These are phyloP conservation scores for Danio albolineatus DNA, from an alignment of 2,797 vertebrate species.

Conservation along the genomic window DNA sequence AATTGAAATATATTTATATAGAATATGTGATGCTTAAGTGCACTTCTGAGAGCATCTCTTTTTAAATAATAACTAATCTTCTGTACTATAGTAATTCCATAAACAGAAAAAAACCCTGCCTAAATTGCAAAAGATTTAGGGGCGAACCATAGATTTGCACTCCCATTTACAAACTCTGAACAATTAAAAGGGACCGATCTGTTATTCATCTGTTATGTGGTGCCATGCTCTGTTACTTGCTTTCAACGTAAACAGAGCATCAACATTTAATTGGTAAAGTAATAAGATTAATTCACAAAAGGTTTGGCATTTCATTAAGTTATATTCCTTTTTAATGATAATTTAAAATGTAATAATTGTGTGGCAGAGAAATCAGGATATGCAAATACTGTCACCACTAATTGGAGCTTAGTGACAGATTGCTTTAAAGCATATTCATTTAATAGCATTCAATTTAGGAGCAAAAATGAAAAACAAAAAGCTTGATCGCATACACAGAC, in stretches of 20 bases:
- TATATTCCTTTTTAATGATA: background rate
- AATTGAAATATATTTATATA: no score
- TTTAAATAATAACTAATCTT: no score
- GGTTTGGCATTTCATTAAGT: background rate
- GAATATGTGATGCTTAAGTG: no score
- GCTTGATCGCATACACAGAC: background rate
- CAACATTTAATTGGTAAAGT: background rate
- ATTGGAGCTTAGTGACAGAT: background rate
- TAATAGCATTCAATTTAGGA: background rate
- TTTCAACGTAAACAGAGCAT: background rate
- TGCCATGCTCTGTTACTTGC: background rate
- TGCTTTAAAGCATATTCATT: background rate
- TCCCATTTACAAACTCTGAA: no score
- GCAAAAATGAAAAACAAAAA: background rate
- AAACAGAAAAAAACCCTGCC: no score
- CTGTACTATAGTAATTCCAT: no score
- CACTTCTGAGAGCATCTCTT: no score
- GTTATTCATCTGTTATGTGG: background rate
- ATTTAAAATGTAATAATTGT: background rate
- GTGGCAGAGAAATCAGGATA: background rate
- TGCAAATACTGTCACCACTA: constrained; percentile 5
- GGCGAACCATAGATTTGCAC: no score
- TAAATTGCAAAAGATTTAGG: no score
- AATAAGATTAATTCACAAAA: constrained; percentile 1
- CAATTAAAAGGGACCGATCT: no score